Percentiles rank a stretch among this genome's conserved stretches.
Conservation (phyloP, 1,140 invertebrate species). For the Drosophila kikkawai region DNA sequence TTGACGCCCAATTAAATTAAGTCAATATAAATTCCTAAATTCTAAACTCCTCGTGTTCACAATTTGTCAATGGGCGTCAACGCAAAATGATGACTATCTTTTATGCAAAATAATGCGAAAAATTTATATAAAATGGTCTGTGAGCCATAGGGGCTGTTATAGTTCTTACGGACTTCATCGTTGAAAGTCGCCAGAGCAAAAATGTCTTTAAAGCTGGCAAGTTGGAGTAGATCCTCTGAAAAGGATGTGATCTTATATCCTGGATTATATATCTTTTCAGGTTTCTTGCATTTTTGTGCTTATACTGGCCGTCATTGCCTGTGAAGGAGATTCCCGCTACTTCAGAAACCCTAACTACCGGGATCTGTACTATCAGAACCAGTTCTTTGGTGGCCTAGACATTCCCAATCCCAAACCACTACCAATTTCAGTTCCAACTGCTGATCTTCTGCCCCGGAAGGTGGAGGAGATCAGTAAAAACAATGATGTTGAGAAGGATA, state of each 20-base stretch:
- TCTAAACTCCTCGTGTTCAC: constrained; percentile 50
- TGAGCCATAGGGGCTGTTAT: background rate
- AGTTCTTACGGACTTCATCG: background rate
- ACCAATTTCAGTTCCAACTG: background rate
- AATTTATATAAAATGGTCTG: background rate
- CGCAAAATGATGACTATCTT: constrained; percentile 47
- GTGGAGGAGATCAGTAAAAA: background rate
- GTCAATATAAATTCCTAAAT: constrained; percentile 67
- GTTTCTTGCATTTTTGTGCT: constrained; percentile 48
- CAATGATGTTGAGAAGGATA: background rate
- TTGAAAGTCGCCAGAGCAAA: background rate
- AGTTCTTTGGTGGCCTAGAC: constrained; percentile 42
- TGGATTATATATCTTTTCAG: constrained; percentile 12
- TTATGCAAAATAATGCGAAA: constrained; percentile 33
- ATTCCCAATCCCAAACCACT: background rate
- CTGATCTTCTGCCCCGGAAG: background rate
- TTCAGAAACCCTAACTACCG: background rate
- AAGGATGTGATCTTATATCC: constrained; percentile 3
- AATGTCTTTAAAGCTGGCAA: constrained; percentile 71
- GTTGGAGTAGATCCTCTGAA: background rate
- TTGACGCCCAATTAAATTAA: constrained; percentile 13
- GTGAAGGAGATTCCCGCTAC: constrained; percentile 10
- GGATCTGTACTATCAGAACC: constrained; percentile 8
- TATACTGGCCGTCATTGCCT: constrained; percentile 30
- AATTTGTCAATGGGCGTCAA: constrained; percentile 12